A percentile compares a stretch with the other conserved stretches of the same genome.
Conservation (phyloP, 2,113 vertebrate species). For the Laticauda laticaudata region DNA sequence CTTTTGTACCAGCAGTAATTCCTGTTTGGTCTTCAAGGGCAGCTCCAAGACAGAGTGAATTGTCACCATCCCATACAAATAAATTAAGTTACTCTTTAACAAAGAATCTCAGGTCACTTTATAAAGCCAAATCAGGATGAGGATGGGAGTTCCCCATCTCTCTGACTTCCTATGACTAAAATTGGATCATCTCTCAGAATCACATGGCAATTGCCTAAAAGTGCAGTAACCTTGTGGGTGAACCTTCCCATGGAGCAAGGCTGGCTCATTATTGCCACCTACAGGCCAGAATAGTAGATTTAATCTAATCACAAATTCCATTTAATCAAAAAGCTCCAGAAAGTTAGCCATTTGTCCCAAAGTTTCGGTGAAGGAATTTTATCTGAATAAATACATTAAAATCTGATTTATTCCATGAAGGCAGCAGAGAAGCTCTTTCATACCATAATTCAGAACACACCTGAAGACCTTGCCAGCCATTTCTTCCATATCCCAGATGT, state of each 20-base stretch:
- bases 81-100: background rate
- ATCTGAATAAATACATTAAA: background rate
- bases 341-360: background rate
- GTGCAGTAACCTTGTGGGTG: background rate
- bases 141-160: background rate
- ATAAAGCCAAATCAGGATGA: background rate
- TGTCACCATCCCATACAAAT: background rate
- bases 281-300: background rate
- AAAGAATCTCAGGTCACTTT: background rate
- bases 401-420: background rate
- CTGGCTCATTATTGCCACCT: background rate
- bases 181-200: background rate
- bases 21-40: background rate
- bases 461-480: background rate
- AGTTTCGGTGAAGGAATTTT: background rate
- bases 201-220: background rate
- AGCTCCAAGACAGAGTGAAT: background rate
- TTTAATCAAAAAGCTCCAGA: background rate
- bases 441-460: background rate
- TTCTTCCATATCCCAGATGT: background rate
- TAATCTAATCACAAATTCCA: background rate
- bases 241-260: background rate
- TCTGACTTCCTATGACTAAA: background rate
- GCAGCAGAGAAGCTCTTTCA: background rate
- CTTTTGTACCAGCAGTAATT: background rate